Evolutionary conservation across 2,113 vertebrate species (phyloP).

Genomic region (Hydrolagus affinis): DNA sequence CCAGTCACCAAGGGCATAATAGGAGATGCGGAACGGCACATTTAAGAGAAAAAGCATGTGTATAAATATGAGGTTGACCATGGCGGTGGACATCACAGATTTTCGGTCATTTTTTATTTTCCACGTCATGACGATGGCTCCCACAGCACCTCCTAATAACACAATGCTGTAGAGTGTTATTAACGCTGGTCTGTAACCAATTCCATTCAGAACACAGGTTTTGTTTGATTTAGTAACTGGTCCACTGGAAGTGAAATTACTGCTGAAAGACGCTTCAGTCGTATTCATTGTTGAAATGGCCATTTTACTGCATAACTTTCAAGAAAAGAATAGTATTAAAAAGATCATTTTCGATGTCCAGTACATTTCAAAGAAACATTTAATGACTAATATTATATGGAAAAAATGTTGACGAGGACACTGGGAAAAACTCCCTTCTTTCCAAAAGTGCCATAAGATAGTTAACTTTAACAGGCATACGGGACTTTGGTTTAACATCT

Average conservation of each 20-base stretch:
- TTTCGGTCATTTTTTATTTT: slow-evolving; percentile 40
- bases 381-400: too few relatives aligned
- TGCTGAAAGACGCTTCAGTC: slow-evolving; percentile 5
- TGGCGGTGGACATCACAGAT: slow-evolving; percentile 36
- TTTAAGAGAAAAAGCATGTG: slow-evolving; percentile 47
- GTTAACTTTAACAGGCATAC: too few relatives aligned
- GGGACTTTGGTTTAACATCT: too few relatives aligned
- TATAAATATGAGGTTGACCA: slow-evolving; percentile 46
- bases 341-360: too few relatives aligned
- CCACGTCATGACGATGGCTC: slow-evolving; percentile 41
- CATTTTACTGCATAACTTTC: not conserved
- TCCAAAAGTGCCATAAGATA: too few relatives aligned
- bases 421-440: too few relatives aligned
- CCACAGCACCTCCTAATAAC: slow-evolving; percentile 42
- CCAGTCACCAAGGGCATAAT: slow-evolving; percentile 45
- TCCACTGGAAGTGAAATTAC: not conserved
- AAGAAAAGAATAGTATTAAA: not conserved
- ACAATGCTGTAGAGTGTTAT: slow-evolving; percentile 38
- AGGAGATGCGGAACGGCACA: slow-evolving; percentile 51
- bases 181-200: slow-evolving; percentile 34
- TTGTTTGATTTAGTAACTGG: not conserved
- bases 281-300: slow-evolving; percentile 26
- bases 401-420: too few relatives aligned
- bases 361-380: too few relatives aligned
- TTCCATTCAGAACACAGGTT: not conserved